These are phyloP conservation scores for Petaurus breviceps DNA, from an alignment of 2,113 vertebrate species.

Conservation along the genomic window DNA sequence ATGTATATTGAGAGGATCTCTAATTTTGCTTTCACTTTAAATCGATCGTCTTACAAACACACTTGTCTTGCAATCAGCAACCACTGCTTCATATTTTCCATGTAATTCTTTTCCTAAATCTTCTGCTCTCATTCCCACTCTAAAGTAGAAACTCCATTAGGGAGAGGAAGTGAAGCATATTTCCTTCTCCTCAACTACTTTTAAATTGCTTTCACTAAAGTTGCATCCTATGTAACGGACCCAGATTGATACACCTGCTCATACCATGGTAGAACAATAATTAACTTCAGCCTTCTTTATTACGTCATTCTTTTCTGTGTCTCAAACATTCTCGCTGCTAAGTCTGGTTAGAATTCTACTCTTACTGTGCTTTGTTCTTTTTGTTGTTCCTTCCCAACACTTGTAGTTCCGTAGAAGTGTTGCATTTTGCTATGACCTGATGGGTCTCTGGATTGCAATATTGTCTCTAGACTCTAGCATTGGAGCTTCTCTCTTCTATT, in stretches of 20 bases:
- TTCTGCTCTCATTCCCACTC: neutral
- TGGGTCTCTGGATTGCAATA: neutral
- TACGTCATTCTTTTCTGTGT: neutral
- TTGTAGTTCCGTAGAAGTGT: neutral
- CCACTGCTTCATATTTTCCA: neutral
- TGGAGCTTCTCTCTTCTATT: neutral
- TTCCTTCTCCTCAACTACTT: neutral
- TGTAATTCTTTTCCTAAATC: neutral
- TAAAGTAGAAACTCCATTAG: neutral
- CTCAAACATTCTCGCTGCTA: neutral
- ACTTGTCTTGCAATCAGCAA: neutral
- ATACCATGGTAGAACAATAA: neutral
- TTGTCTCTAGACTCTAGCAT: neutral
- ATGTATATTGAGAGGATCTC: neutral
- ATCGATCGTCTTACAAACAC: neutral
- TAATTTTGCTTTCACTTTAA: neutral
- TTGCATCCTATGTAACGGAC: neutral
- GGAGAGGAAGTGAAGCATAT: neutral
- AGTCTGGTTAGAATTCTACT: neutral
- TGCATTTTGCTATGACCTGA: slow-evolving; percentile 2
- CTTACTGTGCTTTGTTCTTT: neutral
- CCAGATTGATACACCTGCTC: neutral
- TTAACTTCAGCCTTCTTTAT: neutral
- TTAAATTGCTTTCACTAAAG: neutral
- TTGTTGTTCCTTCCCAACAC: neutral